A percentile compares a stretch with the other conserved stretches of the same genome.
Evolutionary conservation across 2,797 vertebrate species (phyloP).

Genomic region (Carapus acus): DNA sequence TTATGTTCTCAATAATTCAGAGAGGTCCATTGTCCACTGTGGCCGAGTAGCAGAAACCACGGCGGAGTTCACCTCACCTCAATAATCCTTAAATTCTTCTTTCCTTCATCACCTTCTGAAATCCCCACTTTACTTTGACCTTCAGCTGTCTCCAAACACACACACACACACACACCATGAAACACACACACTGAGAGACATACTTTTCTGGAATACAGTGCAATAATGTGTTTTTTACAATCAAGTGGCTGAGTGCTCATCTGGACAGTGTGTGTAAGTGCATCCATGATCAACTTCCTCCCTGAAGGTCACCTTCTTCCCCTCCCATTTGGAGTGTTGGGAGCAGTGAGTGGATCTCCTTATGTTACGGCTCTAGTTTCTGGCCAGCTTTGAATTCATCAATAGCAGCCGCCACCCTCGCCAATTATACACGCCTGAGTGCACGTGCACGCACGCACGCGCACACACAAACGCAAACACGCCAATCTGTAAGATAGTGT

Average conservation of each 20-base stretch:
- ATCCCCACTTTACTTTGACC: slow-evolving; percentile 38
- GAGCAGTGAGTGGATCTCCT: slow-evolving; percentile 50
- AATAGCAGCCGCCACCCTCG: slow-evolving; percentile 35
- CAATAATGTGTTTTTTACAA: slow-evolving; percentile 10
- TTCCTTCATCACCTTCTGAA: slow-evolving; percentile 29
- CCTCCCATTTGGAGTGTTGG: slow-evolving; percentile 26
- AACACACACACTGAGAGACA: background rate
- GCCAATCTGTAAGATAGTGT: slow-evolving; percentile 26
- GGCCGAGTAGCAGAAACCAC: slow-evolving; percentile 21
- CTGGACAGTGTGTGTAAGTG: slow-evolving; percentile 3
- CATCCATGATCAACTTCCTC: slow-evolving; percentile 47
- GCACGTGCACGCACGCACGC: slow-evolving; percentile 5
- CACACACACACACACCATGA: background rate
- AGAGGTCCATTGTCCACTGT: slow-evolving; percentile 46
- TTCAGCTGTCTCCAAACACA: slow-evolving; percentile 28
- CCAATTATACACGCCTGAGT: slow-evolving; percentile 6
- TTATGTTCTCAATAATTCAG: slow-evolving; percentile 68
- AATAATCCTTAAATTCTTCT: slow-evolving; percentile 47
- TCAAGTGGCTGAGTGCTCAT: slow-evolving; percentile 29
- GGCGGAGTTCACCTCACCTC: slow-evolving; percentile 34
- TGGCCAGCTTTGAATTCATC: slow-evolving; percentile 47
- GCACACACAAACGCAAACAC: slow-evolving; percentile 3
- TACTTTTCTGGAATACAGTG: background rate
- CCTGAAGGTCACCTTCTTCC: slow-evolving; percentile 65
- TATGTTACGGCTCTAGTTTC: slow-evolving; percentile 64